These are phyloP conservation scores for Lepidothrix coronata DNA, from an alignment of 2,113 vertebrate genomes.

Conservation along the genomic window DNA sequence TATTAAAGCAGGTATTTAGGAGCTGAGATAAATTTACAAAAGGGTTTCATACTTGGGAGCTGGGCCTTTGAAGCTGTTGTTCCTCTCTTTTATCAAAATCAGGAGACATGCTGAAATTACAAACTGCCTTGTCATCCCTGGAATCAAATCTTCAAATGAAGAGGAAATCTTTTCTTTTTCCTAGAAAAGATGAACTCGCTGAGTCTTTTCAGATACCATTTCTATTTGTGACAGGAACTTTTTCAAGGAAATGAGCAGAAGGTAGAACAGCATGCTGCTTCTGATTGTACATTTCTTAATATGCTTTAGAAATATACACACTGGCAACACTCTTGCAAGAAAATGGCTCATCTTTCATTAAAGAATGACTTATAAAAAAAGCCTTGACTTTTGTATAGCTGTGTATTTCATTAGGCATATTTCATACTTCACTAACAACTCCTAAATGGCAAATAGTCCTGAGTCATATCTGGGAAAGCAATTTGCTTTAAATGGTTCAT, in stretches of 20 bases:
- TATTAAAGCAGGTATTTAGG: not conserved
- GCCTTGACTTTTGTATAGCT: not conserved
- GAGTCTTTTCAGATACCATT: constrained; percentile 35
- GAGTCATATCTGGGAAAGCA: not conserved
- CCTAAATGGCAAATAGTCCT: constrained; percentile 1
- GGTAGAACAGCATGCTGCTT: constrained; percentile 40
- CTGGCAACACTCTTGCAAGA: constrained; percentile 9
- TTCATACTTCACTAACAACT: not conserved
- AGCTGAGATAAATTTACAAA: not conserved
- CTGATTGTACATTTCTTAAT: constrained; percentile 47
- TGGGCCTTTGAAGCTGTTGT: not conserved
- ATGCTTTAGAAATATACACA: constrained; percentile 29
- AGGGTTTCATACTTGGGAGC: not conserved
- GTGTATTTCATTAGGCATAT: constrained; percentile 11
- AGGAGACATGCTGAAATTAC: not conserved
- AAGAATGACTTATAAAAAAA: constrained; percentile 1
- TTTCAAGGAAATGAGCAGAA: constrained; percentile 36
- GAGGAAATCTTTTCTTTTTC: constrained; percentile 31
- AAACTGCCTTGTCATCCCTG: constrained; percentile 44
- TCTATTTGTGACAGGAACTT: constrained; percentile 45
- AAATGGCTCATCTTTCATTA: constrained; percentile 18
- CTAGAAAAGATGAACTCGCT: not conserved
- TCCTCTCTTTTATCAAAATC: not conserved
- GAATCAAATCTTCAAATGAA: constrained; percentile 18
- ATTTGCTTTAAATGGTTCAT: constrained; percentile 44